Percentiles rank a stretch among this genome's conserved stretches.
Evolutionary conservation across 2,113 vertebrate genomes (phyloP).

Genomic region (Hirundichthys speculiger): DNA sequence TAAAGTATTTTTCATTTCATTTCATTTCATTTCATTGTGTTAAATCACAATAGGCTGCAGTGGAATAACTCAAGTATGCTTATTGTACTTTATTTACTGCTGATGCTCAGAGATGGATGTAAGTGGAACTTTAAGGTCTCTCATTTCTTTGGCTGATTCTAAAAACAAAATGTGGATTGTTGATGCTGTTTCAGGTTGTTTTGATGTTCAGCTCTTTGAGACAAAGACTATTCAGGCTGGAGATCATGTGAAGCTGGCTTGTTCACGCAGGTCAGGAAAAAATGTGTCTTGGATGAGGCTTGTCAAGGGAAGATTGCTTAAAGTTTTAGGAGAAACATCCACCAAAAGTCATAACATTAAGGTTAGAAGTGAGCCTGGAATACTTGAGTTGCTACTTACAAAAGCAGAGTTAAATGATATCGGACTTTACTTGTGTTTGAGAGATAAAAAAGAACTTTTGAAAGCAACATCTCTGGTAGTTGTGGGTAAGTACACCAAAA

Average conservation of each 20-base stretch:
- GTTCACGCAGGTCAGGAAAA: not conserved
- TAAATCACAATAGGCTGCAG: not conserved
- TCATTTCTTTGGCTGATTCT: too few species aligned
- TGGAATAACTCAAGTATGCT: conserved; percentile 29
- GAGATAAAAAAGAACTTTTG: not conserved
- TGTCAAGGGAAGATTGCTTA: conserved; percentile 21
- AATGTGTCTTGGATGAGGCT: conserved; percentile 42
- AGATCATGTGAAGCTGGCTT: conserved; percentile 26
- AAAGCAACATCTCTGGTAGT: conserved; percentile 26
- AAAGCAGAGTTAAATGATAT: conserved; percentile 21
- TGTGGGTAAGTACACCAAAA: conserved; percentile 57
- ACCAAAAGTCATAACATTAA: conserved; percentile 1
- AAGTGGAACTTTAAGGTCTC: too few species aligned
- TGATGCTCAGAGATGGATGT: conserved; percentile 26
- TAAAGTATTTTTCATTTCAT: too few species aligned
- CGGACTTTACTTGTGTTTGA: conserved; percentile 51
- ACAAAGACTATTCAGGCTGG: conserved; percentile 18
- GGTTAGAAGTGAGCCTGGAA: not conserved
- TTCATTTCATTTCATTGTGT: too few species aligned
- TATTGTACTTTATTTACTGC: conserved; percentile 14
- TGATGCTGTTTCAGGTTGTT: conserved; percentile 23
- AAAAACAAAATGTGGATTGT: too few species aligned
- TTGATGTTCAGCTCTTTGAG: not conserved
- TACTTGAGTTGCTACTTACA: conserved; percentile 27
- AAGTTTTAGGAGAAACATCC: conserved; percentile 11